Conservation (phyloP, 2,888 invertebrate genomes). For the Dryobota labecula region DNA sequence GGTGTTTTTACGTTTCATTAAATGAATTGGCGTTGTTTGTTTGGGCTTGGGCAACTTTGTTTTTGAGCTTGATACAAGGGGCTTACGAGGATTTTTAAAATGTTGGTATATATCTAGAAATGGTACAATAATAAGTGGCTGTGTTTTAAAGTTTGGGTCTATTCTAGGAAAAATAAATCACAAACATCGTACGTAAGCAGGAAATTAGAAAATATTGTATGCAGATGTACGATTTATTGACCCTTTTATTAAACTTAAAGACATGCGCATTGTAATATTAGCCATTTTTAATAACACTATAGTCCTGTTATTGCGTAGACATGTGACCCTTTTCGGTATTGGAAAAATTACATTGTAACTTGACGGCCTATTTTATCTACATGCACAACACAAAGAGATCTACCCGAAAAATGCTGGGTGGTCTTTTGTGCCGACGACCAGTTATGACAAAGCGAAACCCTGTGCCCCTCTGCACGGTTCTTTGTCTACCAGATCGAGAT, state of each 20-base stretch:
- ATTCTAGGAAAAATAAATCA: background rate
- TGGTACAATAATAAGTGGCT: background rate
- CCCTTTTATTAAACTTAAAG: conserved; percentile 35
- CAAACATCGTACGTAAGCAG: conserved; percentile 8
- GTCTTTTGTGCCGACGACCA: conserved; percentile 86
- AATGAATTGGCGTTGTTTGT: conserved; percentile 27
- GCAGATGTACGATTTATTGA: conserved; percentile 39
- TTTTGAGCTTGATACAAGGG: conserved; percentile 1
- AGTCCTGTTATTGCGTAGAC: conserved; percentile 59
- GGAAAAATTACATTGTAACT: conserved; percentile 76
- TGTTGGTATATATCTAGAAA: background rate
- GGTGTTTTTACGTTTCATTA: conserved; percentile 42
- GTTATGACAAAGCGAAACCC: conserved; percentile 88
- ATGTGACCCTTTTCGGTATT: conserved; percentile 67
- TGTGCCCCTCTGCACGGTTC: conserved; percentile 79
- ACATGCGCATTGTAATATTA: conserved; percentile 41
- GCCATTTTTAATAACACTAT: conserved; percentile 47
- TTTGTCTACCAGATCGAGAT: conserved; percentile 90
- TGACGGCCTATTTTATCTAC: conserved; percentile 82
- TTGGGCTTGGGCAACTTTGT: conserved; percentile 32
- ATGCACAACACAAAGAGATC: conserved; percentile 80
- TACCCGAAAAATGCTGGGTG: conserved; percentile 81
- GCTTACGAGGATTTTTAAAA: conserved; percentile 8
- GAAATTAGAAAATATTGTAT: conserved; percentile 39
- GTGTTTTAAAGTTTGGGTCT: background rate